Base-by-base conservation (phyloP, 1,140 invertebrate species). In the Callitettix versicolor region DNA sequence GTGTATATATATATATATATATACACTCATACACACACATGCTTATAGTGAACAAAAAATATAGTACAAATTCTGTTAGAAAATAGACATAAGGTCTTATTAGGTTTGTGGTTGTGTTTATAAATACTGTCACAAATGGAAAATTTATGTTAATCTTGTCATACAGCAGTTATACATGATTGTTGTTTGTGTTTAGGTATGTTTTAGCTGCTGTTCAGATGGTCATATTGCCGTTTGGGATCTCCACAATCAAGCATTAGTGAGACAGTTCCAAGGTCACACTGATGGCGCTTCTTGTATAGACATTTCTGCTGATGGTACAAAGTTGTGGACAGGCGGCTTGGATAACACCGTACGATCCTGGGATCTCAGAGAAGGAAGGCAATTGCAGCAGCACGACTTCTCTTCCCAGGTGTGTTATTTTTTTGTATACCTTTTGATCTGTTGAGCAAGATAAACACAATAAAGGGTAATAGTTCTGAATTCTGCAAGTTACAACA, bases 201-300 rank as follows among this genome's bases (percentile, higher is more conserved):
- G 94, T 75, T 97, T 95, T 73, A 95, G 91, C 67, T 97, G 95
- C 71, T 96, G 93, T 75, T 93, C 90, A 59, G 94, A 97, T 71
- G 95, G 95, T 20, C 92, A 95, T 69, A 96, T 98, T 59, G 89
- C 92, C 3, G 91, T 98, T 17, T 98, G 93, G 92, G 93, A 97
- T 73, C 72, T 98, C 1, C 90, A 93, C 68, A 96, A 93, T 72
- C 90, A 96, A 73, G 85, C 85, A 2, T 73, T 96, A 62, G 90
- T 98, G 33, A 75, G 91, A 61, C 91, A 95, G 68, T 91, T 95
- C 73, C 80, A 91, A 82, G 81, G 94, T 69, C 95, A 98, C 71
- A 93, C 91, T 21, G 94, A 98, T 70, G 94, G 94, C 17, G 94
- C 94, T 2, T 94, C 89, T 17, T 98, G 94, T 71, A 96, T 98